Percentiles rank a stretch among this genome's conserved stretches.
Evolutionary conservation across 2,888 invertebrate genomes (phyloP).

Genomic region (Graphium colonna): DNA sequence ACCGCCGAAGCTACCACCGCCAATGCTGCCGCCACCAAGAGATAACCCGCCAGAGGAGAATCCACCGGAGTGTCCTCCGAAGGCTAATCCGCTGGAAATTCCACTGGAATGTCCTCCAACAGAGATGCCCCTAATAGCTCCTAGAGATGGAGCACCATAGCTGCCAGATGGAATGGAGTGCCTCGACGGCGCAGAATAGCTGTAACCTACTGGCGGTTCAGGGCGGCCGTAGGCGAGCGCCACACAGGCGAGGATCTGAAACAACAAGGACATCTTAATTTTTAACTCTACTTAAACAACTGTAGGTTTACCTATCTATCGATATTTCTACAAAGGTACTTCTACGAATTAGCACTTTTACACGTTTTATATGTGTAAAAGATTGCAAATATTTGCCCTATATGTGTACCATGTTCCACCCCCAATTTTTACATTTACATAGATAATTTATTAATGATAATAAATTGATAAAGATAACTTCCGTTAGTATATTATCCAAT

Average conservation of each 20-base stretch:
- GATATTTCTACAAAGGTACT: no score
- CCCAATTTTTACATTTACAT: no score
- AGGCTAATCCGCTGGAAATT: constrained; percentile 47
- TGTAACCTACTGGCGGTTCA: constrained; percentile 75
- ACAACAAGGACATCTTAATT: constrained; percentile 31
- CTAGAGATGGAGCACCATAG: constrained; percentile 45
- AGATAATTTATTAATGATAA: no score
- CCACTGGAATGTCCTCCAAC: constrained; percentile 43
- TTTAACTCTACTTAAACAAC: background rate
- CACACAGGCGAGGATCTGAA: constrained; percentile 73
- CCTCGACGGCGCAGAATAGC: constrained; percentile 62
- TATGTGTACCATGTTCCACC: no score
- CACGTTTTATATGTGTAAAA: no score
- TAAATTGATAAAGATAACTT: no score
- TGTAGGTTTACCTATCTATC: no score
- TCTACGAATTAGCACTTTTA: no score
- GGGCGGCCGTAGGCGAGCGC: constrained; percentile 70
- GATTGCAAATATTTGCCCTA: no score
- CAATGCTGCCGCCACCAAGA: no score
- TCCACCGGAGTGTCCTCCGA: constrained; percentile 44
- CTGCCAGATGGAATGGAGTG: constrained; percentile 49
- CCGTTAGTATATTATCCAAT: no score
- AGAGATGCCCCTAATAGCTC: constrained; percentile 36
- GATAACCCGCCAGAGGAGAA: constrained; percentile 32
- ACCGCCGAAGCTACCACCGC: constrained; percentile 42